Evolutionary conservation across 2,888 invertebrate species (phyloP), one percentile per base, ranked within the genome.

Genomic region (Busseola fusca): DNA sequence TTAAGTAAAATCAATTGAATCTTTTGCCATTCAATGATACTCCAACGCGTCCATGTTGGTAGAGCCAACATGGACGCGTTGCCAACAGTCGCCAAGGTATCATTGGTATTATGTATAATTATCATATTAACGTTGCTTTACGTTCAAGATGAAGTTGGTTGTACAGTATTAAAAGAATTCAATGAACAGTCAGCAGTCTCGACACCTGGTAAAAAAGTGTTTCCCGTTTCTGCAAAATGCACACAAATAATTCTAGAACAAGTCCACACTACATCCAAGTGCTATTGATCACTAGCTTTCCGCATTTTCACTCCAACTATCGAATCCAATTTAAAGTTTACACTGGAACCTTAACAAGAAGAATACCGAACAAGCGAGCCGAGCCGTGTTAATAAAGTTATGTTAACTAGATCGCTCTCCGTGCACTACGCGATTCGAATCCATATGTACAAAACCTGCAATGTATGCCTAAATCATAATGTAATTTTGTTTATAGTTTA

Each of bases 291-390:
- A 83, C 74, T 50, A 72, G 69, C 70, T 82, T 77, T 64, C 74
- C 74, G 66, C 71, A 76, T 76, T 81, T 76, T 81, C 72, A 76
- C 71, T 64, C 78, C 72, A 78, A 77, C 81, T 84, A 83, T 82
- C 73, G 84, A 76, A 85, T 81, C 85, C 84, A 85, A 85, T 85
- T 85, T 85, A 85, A 85, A 85, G 82, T 85, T 85, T 85, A 85
- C 75, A 80, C 69, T 80, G 52, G 72, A 74, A 73, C 74, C 64
- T 74, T 76, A 77, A 82, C 84, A 78, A 78, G 84, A 84, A 82
- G 85, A 81, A 85, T 83, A 80, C 80, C 72, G 72, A 78, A 83
- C 83, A 84, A 84, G 76, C 78, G 72, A 65, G 64, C 64, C 66
- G 69, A 83, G 67, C 74, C 75, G 75, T 73, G 71, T 76, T 84